Evolutionary conservation across 2,888 invertebrate species (phyloP).

Genomic region (Bruchidius siliquastri): DNA sequence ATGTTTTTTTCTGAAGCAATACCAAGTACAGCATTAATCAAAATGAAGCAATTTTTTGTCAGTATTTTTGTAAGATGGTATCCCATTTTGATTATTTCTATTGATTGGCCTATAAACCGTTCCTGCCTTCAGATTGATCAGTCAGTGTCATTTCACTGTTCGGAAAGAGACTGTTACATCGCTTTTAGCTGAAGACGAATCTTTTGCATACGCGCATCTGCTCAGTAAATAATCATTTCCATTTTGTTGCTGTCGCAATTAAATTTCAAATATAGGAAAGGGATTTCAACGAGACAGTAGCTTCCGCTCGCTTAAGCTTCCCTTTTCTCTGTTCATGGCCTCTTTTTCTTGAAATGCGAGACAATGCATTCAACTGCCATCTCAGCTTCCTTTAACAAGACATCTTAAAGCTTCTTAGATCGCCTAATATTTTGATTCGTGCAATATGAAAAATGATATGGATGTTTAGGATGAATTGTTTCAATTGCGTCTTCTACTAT

Average conservation of each 20-base stretch:
- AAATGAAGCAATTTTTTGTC: no score
- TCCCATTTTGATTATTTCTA: no score
- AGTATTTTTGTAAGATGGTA: no score
- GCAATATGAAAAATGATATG: no score
- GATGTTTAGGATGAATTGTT: no score
- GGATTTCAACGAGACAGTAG: not conserved
- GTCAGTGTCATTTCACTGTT: not conserved
- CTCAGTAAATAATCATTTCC: not conserved
- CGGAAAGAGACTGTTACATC: not conserved
- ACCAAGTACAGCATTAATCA: no score
- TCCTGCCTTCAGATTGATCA: not conserved
- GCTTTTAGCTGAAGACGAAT: not conserved
- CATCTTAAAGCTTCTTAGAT: no score
- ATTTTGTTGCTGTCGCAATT: not conserved
- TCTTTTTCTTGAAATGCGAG: conserved; percentile 5
- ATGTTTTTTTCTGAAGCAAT: no score
- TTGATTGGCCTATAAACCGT: no score
- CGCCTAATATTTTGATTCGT: no score
- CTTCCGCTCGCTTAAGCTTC: no score
- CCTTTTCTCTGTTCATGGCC: not conserved
- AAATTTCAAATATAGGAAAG: not conserved
- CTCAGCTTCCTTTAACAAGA: not conserved
- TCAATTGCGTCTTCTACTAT: no score
- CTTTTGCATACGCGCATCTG: not conserved
- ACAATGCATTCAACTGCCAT: conserved; percentile 14